Base-by-base conservation (phyloP, 2,113 vertebrate species). In the Mormyrus lacerda region DNA sequence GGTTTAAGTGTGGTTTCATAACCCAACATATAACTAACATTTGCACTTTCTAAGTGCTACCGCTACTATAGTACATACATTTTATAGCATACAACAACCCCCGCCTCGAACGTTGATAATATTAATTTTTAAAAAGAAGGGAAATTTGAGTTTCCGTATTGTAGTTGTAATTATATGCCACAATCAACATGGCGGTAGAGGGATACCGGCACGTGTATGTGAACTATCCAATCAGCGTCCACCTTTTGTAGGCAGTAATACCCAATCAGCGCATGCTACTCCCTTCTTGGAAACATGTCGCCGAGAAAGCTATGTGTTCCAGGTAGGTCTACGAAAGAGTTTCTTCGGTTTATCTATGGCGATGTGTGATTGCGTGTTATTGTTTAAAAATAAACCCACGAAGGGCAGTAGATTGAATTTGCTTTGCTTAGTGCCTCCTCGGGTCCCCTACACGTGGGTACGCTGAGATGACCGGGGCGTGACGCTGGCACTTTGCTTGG, bases 241-340 rank as follows among this genome's bases (percentile, higher is more conserved):
- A 21, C 27, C 31, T 19, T 2, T 0, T 13, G 3, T 1, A 0
- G 24, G 24, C 55, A 61, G 35, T 6, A 8, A 42, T 17, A 42
- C 15, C 73, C 73, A 76, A 76, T 76, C 35, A 19, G 35, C 13
- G 35, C 73, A 19, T 1, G 73, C 3, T 42, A 39, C 35, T 79
- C 73, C 35, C 35, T 39, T 39, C 35, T 79, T 39, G 73, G 35
- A 79, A 96, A 95, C 94, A 96, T 96, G 95, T 96, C 95, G 93
- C 95, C 95, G 90, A 94, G 94, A 94, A 96, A 95, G 94, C 93
- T 96, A 94, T 96, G 95, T 95, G 95, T 96, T 94, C 96, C 95
- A 92, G 96, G 96, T 96, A 88, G 91, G 95, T 92, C 44, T 11
- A n/a, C 21, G 4, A 35, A 44, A 35, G 35, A 88, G 19, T 31